A percentile compares a stretch with the other conserved stretches of the same genome.
Evolutionary conservation across 2,888 invertebrate species (phyloP).

Genomic region (Troides oblongomaculatus): DNA sequence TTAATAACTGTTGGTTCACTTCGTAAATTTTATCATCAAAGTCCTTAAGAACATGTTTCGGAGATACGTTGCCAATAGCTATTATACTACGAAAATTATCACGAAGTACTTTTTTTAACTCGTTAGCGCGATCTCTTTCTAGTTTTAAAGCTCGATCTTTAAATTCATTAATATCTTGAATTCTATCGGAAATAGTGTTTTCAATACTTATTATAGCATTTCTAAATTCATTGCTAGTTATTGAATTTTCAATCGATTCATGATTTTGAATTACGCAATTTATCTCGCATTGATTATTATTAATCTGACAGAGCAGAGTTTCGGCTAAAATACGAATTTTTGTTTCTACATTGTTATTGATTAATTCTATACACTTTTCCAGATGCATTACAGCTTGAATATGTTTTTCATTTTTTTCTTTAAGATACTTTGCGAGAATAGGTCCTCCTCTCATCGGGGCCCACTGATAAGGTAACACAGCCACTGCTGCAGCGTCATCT

Average conservation of each 20-base stretch:
- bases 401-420: constrained; percentile 51
- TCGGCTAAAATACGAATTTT: constrained; percentile 53
- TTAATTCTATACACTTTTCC: constrained; percentile 37
- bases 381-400: constrained; percentile 43
- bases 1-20: constrained; percentile 64
- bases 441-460: constrained; percentile 52
- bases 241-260: constrained; percentile 25
- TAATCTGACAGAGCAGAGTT: constrained; percentile 48
- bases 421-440: constrained; percentile 55
- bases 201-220: constrained; percentile 44
- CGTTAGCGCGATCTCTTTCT: constrained; percentile 59
- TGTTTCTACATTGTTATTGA: constrained; percentile 51
- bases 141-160: constrained; percentile 50
- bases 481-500: constrained; percentile 58
- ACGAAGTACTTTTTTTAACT: constrained; percentile 50
- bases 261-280: constrained; percentile 45
- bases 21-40: constrained; percentile 64
- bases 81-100: constrained; percentile 56
- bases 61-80: constrained; percentile 50
- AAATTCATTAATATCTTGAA: constrained; percentile 48
- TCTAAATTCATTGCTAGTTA: constrained; percentile 40
- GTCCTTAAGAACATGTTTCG: constrained; percentile 57
- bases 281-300: constrained; percentile 52
- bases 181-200: constrained; percentile 40
- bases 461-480: constrained; percentile 59